phyloP scores from a whole-genome alignment of 2,797 vertebrate genomes.

The Podargus strigoides region DNA sequence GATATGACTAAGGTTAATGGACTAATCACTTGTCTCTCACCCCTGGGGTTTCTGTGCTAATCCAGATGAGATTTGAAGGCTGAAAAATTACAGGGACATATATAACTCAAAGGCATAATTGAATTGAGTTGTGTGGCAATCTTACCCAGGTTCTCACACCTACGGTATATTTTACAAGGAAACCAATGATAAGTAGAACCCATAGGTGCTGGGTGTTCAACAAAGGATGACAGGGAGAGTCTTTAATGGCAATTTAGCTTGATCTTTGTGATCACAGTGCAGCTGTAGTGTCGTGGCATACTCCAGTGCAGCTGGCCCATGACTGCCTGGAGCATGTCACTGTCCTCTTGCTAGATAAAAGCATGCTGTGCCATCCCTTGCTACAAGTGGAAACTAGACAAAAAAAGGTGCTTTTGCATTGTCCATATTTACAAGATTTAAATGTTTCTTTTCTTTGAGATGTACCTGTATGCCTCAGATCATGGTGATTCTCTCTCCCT shows the following conservation, averaged over 20 bases:
- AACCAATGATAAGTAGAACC: constrained; percentile 15
- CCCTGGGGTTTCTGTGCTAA: constrained; percentile 23
- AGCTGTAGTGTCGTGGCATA: not conserved
- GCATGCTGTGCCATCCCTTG: not conserved
- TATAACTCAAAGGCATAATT: constrained; percentile 31
- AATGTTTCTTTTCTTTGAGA: not conserved
- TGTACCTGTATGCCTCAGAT: not conserved
- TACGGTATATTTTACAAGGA: constrained; percentile 20
- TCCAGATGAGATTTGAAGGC: constrained; percentile 52
- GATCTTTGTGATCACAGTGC: not conserved
- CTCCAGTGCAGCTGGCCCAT: not conserved
- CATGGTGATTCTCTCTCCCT: not conserved
- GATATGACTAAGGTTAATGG: constrained; percentile 53
- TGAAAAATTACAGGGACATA: constrained; percentile 42
- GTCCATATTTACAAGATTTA: not conserved
- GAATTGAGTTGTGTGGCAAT: constrained; percentile 50
- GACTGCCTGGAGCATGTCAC: not conserved
- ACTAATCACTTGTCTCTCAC: constrained; percentile 62
- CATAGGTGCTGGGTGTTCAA: not conserved
- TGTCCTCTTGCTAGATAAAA: not conserved
- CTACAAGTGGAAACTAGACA: not conserved
- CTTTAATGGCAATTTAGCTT: not conserved
- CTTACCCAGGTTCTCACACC: constrained; percentile 15
- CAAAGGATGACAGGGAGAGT: not conserved
- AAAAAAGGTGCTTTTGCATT: not conserved